A percentile compares a stretch with the other conserved stretches of the same genome.
These are phyloP conservation scores for Amiota minor DNA, from an alignment of 2,888 invertebrate species.

Conservation along the genomic window DNA sequence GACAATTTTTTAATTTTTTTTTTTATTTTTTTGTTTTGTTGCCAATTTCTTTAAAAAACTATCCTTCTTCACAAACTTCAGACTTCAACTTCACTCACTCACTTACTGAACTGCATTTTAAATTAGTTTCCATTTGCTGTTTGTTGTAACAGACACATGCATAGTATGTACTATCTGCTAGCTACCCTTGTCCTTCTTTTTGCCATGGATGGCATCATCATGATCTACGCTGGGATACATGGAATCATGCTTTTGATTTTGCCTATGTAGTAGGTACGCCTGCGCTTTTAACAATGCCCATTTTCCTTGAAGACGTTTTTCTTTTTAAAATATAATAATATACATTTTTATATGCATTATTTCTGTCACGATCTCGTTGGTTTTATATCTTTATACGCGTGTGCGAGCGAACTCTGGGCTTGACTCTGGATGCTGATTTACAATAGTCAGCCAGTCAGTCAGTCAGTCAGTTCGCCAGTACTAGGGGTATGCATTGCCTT, in stretches of 20 bases:
- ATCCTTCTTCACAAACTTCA: too few relatives aligned
- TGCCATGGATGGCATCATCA: neutral
- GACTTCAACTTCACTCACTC: too few relatives aligned
- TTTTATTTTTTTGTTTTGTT: neutral
- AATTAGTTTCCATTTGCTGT: constrained; percentile 45
- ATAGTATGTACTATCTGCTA: neutral
- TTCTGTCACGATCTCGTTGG: constrained; percentile 68
- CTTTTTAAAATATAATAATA: constrained; percentile 59
- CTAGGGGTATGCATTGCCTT: neutral
- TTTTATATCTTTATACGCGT: constrained; percentile 63
- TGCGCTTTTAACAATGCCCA: constrained; percentile 29
- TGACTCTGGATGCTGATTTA: neutral
- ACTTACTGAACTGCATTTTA: constrained; percentile 45
- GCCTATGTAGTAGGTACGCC: too few relatives aligned
- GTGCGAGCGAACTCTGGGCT: neutral
- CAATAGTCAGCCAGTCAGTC: too few relatives aligned
- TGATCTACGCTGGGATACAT: constrained; percentile 34
- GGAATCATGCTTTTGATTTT: constrained; percentile 3
- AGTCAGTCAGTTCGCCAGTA: too few relatives aligned
- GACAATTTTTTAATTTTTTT: constrained; percentile 48
- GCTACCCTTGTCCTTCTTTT: neutral
- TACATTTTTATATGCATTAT: constrained; percentile 67
- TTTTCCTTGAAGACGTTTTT: constrained; percentile 30
- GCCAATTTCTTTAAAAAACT: too few relatives aligned
- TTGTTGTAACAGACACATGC: neutral